Conservation (phyloP, 2,113 vertebrate species). For the Carollia perspicillata region DNA sequence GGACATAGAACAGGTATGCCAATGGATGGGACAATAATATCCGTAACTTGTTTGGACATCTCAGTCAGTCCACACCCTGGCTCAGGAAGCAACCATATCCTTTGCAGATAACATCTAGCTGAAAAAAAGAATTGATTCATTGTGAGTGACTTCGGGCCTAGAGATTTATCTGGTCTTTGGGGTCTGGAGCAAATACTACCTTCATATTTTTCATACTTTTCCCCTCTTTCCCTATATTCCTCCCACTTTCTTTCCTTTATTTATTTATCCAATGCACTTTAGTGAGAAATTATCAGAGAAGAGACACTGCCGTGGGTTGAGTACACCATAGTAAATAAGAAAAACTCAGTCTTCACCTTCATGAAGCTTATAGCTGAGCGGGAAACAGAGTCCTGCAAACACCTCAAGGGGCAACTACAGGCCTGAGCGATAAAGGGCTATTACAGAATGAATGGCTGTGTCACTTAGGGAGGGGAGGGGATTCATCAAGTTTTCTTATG, state of each 20-base stretch:
- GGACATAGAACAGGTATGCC: neutral
- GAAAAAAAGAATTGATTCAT: neutral
- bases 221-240: neutral
- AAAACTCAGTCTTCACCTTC: neutral
- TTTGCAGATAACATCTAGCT: neutral
- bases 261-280: neutral
- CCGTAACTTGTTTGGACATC: neutral
- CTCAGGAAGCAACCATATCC: neutral
- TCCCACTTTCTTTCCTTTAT: neutral
- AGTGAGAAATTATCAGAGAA: neutral
- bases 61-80: neutral
- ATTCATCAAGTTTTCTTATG: neutral
- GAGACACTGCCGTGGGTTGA: neutral
- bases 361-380: neutral
- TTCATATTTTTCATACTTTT: neutral
- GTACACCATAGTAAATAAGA: neutral
- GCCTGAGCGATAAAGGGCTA: neutral
- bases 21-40: neutral
- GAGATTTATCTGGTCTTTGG: neutral
- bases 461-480: neutral
- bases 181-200: neutral
- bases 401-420: neutral
- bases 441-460: neutral
- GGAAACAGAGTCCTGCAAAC: neutral
- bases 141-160: neutral